phyloP scores from a whole-genome alignment of 2,797 vertebrate species.

The Bovichtus variegatus region DNA sequence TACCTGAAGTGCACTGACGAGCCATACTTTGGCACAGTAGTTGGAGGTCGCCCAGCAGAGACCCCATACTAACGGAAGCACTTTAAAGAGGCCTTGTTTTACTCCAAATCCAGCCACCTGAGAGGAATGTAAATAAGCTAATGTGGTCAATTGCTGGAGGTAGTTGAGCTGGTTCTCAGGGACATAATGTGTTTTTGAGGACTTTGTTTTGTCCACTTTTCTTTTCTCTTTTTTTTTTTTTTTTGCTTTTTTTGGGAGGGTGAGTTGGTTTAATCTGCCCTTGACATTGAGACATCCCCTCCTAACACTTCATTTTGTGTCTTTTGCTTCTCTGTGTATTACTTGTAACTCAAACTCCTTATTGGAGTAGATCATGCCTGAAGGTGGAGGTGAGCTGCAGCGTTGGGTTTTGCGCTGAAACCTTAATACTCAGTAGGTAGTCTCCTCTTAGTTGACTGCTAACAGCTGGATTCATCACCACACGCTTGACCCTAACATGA shows the following conservation, averaged over 20 bases:
- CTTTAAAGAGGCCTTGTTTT: slow-evolving; percentile 66
- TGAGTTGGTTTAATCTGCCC: slow-evolving; percentile 29
- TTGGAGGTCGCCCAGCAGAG: slow-evolving; percentile 42
- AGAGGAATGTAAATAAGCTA: slow-evolving; percentile 56
- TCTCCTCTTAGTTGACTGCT: neutral
- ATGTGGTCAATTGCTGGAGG: slow-evolving; percentile 20
- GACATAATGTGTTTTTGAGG: slow-evolving; percentile 61
- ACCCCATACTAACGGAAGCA: slow-evolving; percentile 60
- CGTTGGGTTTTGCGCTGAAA: slow-evolving; percentile 19
- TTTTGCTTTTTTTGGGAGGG: slow-evolving; percentile 1
- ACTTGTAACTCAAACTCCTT: slow-evolving; percentile 1
- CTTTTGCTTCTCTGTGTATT: neutral
- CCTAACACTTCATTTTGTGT: neutral
- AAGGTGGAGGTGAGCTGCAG: neutral
- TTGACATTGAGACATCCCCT: slow-evolving; percentile 15
- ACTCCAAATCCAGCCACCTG: slow-evolving; percentile 53
- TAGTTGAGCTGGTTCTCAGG: slow-evolving; percentile 69
- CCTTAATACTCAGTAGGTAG: neutral
- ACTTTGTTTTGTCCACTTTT: slow-evolving; percentile 44
- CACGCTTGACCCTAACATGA: neutral
- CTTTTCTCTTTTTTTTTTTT: no score
- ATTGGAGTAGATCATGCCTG: neutral
- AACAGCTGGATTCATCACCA: neutral
- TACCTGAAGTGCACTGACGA: slow-evolving; percentile 64
- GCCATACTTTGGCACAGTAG: slow-evolving; percentile 29